phyloP scores from a whole-genome alignment of 2,113 vertebrate genomes.

The Cranoglanis bouderius region DNA sequence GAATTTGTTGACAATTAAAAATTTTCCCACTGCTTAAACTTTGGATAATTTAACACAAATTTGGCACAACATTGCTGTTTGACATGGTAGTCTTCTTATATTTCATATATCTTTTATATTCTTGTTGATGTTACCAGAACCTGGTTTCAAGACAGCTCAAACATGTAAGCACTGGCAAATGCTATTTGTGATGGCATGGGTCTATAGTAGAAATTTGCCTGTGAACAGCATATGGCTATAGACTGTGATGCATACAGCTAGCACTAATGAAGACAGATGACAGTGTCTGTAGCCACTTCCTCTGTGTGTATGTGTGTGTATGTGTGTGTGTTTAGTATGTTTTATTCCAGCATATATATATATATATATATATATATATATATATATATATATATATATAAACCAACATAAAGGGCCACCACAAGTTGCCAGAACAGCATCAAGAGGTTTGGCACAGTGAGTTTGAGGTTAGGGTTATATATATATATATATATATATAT shows the following conservation, averaged over 20 bases:
- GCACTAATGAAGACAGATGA: slow-evolving; percentile 80
- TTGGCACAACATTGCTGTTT: slow-evolving; percentile 20
- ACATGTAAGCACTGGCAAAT: slow-evolving; percentile 3
- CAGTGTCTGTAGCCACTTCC: slow-evolving; percentile 62
- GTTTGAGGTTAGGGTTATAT: not conserved
- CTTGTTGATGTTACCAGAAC: not conserved
- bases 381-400: not conserved
- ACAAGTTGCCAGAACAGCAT: no score
- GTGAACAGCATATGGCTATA: slow-evolving; percentile 72
- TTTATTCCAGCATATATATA: not conserved
- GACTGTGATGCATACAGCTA: slow-evolving; percentile 71
- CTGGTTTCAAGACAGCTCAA: slow-evolving; percentile 34
- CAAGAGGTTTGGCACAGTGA: no score
- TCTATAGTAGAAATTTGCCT: slow-evolving; percentile 60
- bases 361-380: no score
- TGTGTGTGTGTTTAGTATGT: slow-evolving; percentile 6
- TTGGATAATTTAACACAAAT: not conserved
- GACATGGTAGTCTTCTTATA: not conserved
- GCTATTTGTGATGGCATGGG: slow-evolving; percentile 54
- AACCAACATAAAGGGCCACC: no score
- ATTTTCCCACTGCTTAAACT: not conserved
- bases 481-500: no score
- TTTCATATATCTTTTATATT: not conserved
- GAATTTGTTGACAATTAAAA: no score
- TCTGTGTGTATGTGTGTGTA: slow-evolving; percentile 56